These are phyloP conservation scores for Troilus luridus DNA, from an alignment of 2,888 invertebrate species.

Conservation along the genomic window DNA sequence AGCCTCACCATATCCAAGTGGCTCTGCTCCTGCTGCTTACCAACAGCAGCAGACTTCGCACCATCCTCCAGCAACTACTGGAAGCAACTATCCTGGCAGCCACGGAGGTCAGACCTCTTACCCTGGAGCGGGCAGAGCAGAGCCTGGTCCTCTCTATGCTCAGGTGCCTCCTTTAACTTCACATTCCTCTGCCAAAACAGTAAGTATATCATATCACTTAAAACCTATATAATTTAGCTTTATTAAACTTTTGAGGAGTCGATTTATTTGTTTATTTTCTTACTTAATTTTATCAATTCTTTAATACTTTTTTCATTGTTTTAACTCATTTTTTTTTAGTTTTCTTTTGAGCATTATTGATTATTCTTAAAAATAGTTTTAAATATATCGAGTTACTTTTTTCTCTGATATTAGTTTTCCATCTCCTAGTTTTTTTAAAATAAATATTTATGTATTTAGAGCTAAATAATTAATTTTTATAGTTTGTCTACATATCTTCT, in stretches of 20 bases:
- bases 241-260: background rate
- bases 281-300: background rate
- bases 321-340: background rate
- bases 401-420: background rate
- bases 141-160: conserved; percentile 60
- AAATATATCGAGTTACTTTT: background rate
- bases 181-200: conserved; percentile 59
- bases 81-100: conserved; percentile 61
- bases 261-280: background rate
- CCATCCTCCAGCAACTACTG: conserved; percentile 61
- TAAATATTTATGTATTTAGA: background rate
- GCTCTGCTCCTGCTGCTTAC: conserved; percentile 56
- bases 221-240: background rate
- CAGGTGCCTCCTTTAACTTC: conserved; percentile 61
- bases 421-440: no score
- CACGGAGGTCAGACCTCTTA: conserved; percentile 61
- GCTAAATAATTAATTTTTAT: background rate
- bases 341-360: no score
- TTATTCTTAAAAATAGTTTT: background rate
- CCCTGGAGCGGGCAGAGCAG: conserved; percentile 61
- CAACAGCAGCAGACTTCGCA: conserved; percentile 66
- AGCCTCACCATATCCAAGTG: conserved; percentile 63
- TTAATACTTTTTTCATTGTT: background rate
- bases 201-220: conserved; percentile 37
- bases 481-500: background rate